These are phyloP conservation scores for Kryptolebias marmoratus DNA, from an alignment of 2,113 vertebrate species.

Conservation along the genomic window DNA sequence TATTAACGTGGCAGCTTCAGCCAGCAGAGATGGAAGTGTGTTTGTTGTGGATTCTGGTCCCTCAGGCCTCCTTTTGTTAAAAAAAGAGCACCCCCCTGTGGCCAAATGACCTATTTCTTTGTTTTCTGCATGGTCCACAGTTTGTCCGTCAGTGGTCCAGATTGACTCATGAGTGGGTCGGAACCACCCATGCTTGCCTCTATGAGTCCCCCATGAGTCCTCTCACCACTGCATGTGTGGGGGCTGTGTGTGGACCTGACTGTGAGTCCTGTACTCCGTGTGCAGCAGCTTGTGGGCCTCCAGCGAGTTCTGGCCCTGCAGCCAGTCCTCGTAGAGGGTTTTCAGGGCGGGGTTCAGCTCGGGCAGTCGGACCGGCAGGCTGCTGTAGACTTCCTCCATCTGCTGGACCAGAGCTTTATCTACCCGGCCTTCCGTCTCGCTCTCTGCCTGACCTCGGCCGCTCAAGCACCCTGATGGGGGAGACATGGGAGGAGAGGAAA, in stretches of 20 bases:
- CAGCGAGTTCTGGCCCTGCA: constrained; percentile 86
- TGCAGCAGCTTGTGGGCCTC: constrained; percentile 83
- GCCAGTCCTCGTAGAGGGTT: constrained; percentile 90
- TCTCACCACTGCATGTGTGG: constrained; percentile 83
- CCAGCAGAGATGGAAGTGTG: neutral
- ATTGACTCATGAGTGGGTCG: neutral
- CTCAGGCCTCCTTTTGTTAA: neutral
- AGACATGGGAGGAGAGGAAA: neutral
- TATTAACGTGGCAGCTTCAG: neutral
- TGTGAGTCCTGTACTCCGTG: constrained; percentile 79
- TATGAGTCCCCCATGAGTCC: no score
- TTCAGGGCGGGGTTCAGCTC: constrained; percentile 82
- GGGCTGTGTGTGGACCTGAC: constrained; percentile 54
- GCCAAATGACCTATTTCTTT: neutral
- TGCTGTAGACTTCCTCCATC: constrained; percentile 90
- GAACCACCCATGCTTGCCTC: accelerated
- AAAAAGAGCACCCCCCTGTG: constrained; percentile 34
- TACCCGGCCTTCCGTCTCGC: constrained; percentile 79
- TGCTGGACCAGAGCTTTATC: constrained; percentile 86
- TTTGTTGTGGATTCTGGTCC: constrained; percentile 5
- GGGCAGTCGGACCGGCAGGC: constrained; percentile 84
- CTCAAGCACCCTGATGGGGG: constrained; percentile 87
- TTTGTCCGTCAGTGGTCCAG: neutral
- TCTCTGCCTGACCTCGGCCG: constrained; percentile 86
- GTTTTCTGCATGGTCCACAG: neutral